These are phyloP conservation scores for Volucella bombylans DNA, from an alignment of 2,888 invertebrate species.

Conservation along the genomic window DNA sequence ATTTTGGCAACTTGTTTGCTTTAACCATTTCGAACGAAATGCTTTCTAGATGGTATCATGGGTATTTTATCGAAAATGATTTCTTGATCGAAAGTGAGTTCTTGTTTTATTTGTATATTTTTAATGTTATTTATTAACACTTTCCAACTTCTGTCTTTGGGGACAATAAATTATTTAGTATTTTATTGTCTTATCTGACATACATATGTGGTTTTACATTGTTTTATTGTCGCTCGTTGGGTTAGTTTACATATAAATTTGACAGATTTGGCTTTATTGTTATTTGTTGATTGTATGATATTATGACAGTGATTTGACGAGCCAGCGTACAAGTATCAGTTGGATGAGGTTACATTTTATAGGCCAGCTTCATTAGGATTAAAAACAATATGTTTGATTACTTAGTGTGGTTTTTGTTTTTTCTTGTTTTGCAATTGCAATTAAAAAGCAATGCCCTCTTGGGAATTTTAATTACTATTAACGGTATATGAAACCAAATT, in stretches of 20 bases:
- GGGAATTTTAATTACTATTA: too few relatives aligned
- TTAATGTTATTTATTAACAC: slow-evolving; percentile 10
- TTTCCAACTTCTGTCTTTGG: background rate
- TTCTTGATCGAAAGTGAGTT: slow-evolving; percentile 23
- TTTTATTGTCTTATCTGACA: slow-evolving; percentile 24
- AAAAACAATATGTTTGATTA: too few relatives aligned
- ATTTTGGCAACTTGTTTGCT: slow-evolving; percentile 11
- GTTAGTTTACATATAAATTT: slow-evolving; percentile 18
- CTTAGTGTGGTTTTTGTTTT: too few relatives aligned
- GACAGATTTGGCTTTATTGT: slow-evolving; percentile 31
- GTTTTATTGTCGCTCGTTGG: background rate
- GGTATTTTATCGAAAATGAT: slow-evolving; percentile 29
- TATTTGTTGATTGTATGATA: slow-evolving; percentile 30
- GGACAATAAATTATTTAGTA: background rate
- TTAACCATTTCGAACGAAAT: slow-evolving; percentile 14
- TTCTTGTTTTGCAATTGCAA: too few relatives aligned
- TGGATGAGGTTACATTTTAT: background rate
- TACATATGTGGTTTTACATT: slow-evolving; percentile 26
- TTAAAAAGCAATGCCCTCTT: too few relatives aligned
- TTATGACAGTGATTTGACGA: slow-evolving; percentile 2
- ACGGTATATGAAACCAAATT: background rate
- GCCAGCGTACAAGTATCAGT: background rate
- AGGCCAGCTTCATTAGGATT: background rate
- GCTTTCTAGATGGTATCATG: slow-evolving; percentile 50
- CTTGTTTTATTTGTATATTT: too few relatives aligned